Evolutionary conservation across 2,888 invertebrate genomes (phyloP).

Genomic region (Lissonota sp.): DNA sequence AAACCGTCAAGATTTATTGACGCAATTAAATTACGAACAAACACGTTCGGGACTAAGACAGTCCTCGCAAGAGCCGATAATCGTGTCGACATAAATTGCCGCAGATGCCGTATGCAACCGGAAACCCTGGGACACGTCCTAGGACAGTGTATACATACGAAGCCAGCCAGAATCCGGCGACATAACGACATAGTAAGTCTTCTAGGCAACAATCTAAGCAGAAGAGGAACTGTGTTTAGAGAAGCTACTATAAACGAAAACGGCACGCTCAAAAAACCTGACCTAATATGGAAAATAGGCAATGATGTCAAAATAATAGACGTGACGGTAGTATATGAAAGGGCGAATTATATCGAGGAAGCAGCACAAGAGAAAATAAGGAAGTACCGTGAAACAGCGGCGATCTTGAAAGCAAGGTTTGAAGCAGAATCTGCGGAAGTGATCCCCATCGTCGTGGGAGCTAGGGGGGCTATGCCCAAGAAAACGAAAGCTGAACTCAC

Average conservation of each 20-base stretch:
- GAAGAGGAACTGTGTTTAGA: not conserved
- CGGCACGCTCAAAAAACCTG: conserved; percentile 72
- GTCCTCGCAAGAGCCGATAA: conserved; percentile 19
- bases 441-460: conserved; percentile 71
- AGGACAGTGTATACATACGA: conserved; percentile 65
- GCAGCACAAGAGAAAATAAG: conserved; percentile 69
- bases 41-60: conserved; percentile 52
- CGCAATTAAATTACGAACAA: conserved; percentile 58
- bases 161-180: conserved; percentile 42
- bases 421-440: not conserved
- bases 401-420: not conserved
- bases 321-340: conserved; percentile 71
- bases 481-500: conserved; percentile 68
- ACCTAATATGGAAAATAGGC: conserved; percentile 71
- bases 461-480: conserved; percentile 76
- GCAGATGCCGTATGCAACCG: conserved; percentile 68
- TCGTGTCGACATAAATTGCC: conserved; percentile 52
- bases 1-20: conserved; percentile 26
- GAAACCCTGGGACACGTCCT: conserved; percentile 78
- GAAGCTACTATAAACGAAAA: conserved; percentile 36
- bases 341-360: conserved; percentile 61
- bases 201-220: not conserved
- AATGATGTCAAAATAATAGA: conserved; percentile 73
- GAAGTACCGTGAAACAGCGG: conserved; percentile 69
- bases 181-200: conserved; percentile 55